phyloP scores from a whole-genome alignment of 2,113 vertebrate species.

The Amphilophus citrinellus region DNA sequence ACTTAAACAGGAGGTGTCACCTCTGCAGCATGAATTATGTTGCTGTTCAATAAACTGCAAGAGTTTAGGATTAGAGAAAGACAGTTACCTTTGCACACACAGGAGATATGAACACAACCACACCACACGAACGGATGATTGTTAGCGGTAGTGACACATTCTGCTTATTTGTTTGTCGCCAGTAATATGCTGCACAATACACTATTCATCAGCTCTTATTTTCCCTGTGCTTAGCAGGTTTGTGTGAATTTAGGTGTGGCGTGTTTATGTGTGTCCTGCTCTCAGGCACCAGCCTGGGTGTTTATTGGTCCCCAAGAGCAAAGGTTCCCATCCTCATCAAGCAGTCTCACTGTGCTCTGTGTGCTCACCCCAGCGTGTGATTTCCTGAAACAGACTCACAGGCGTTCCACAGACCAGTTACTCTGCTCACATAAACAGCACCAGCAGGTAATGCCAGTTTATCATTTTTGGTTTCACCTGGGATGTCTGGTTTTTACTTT shows the following conservation, averaged over 20 bases:
- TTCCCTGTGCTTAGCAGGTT: conserved; percentile 53
- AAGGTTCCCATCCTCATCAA: conserved; percentile 45
- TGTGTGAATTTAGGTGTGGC: conserved; percentile 27
- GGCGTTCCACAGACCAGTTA: conserved; percentile 7
- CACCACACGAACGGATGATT: conserved; percentile 38
- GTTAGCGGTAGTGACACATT: conserved; percentile 69
- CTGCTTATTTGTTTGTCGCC: conserved; percentile 77
- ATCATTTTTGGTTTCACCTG: neutral
- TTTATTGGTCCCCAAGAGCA: conserved; percentile 58
- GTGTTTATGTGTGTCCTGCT: conserved; percentile 36
- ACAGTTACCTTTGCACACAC: neutral
- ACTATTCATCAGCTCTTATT: conserved; percentile 76
- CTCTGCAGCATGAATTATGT: conserved; percentile 3
- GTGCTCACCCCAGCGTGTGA: neutral
- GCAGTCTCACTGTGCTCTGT: conserved; percentile 10
- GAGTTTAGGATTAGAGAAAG: conserved; percentile 19
- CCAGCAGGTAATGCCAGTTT: neutral
- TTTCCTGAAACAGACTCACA: conserved; percentile 26
- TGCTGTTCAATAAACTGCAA: conserved; percentile 17
- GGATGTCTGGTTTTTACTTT: neutral
- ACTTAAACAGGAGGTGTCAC: conserved; percentile 4
- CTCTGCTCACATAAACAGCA: neutral
- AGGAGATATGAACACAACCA: conserved; percentile 31
- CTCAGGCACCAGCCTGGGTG: conserved; percentile 28
- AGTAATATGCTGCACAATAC: conserved; percentile 78